phyloP scores from a whole-genome alignment of 2,113 vertebrate species.

The Parotia lawesii region DNA sequence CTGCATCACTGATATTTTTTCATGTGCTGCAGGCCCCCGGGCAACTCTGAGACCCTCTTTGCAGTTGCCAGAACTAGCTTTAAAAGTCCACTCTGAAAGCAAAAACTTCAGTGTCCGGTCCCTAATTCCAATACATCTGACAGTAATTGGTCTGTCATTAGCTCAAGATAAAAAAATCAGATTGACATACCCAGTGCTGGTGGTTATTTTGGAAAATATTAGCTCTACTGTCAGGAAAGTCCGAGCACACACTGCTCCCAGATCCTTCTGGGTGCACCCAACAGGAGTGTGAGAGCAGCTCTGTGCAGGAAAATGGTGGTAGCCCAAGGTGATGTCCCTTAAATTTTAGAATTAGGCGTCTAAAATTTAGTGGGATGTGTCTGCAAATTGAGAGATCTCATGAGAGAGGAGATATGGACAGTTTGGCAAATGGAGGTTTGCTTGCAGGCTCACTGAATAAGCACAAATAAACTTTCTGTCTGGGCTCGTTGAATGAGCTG shows the following conservation, averaged over 20 bases:
- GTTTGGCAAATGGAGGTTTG: background rate
- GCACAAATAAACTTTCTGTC: background rate
- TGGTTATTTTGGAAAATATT: background rate
- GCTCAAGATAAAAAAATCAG: background rate
- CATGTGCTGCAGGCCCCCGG: background rate
- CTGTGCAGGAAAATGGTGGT: background rate
- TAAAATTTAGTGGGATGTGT: background rate
- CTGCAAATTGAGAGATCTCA: background rate
- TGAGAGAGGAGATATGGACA: background rate
- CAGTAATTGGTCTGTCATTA: background rate
- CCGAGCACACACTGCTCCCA: background rate
- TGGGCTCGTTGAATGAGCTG: background rate
- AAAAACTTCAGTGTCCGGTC: background rate
- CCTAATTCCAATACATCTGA: background rate
- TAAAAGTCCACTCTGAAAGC: background rate
- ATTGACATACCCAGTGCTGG: background rate
- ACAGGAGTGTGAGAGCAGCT: background rate
- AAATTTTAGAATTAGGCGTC: background rate
- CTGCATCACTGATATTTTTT: background rate
- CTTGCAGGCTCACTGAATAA: background rate
- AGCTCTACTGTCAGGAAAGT: background rate
- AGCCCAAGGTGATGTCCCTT: background rate
- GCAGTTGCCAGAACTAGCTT: background rate
- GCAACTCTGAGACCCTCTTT: background rate
- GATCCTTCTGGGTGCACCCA: background rate